Conservation (phyloP, 2,797 vertebrate genomes). For the Rhinichthys osculus region DNA sequence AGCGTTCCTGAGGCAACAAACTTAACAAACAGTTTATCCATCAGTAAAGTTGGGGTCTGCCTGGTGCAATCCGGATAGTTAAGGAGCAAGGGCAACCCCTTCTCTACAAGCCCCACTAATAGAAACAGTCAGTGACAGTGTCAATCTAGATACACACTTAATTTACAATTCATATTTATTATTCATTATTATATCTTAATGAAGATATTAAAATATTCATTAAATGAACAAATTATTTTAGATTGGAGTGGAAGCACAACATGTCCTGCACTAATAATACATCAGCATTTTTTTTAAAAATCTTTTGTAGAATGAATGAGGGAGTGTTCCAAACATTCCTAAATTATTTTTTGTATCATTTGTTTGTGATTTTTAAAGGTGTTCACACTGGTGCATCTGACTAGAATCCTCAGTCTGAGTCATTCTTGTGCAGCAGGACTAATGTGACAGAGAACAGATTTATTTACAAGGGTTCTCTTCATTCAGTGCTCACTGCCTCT, state of each 20-base stretch:
- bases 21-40: slow-evolving; percentile 70
- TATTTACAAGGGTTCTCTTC: neutral
- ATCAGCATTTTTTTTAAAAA: neutral
- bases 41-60: slow-evolving; percentile 48
- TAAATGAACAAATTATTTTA: neutral
- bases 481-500: slow-evolving; percentile 24
- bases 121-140: neutral
- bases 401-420: neutral
- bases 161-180: neutral
- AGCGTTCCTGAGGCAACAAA: slow-evolving; percentile 71
- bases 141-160: too few species aligned
- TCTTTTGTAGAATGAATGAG: neutral
- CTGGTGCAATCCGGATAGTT: neutral
- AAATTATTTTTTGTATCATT: neutral
- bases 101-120: neutral
- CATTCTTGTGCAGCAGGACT: neutral
- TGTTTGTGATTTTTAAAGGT: neutral
- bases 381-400: neutral
- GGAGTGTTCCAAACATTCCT: neutral
- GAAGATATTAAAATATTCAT: neutral
- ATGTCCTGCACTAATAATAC: neutral
- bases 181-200: neutral
- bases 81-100: neutral
- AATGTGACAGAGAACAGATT: neutral
- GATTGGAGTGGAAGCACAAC: neutral